Evolutionary conservation across 2,888 invertebrate species (phyloP), one percentile per base, ranked within the genome.

Genomic region (Acanthosepion esculentum): DNA sequence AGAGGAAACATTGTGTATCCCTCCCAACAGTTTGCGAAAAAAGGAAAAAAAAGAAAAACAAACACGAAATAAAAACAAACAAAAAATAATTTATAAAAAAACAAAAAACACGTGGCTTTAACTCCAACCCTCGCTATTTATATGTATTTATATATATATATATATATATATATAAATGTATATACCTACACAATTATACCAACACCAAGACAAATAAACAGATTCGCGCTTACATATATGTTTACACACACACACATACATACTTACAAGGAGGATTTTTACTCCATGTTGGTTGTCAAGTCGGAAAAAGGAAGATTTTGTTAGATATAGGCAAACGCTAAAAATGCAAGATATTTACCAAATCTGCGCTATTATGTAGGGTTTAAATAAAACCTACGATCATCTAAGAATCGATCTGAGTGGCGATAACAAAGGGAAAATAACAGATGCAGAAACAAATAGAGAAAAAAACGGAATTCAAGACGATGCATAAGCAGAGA

Each of bases 251-350:
- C 15, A 12, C 8, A 50, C 50, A n/a, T n/a, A 50, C 50, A 50
- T 23, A 59, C 18, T 18, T 55, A 55, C 55, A 55, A 55, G 33
- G n/a, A n/a, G 15, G 78, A 33, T 78, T n/a, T 78, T 78, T 78
- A n/a, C 78, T 78, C 78, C 78, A 78, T 78, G 78, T 78, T 78
- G 78, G 78, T n/a, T n/a, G 78, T 78, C 78, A 33, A 78, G 78
- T n/a, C n/a, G 78, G 41, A 33, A 78, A 78, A 78, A 78, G 78
- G 78, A 78, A 33, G n/a, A 78, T 5, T 78, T 18, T 33, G 78
- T 12, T 78, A n/a, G 33, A 33, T 12, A 33, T n/a, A 78, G 78
- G 12, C n/a, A 12, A 78, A 15, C 33, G 23, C 33, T 78, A 78
- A 78, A 78, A 78, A 33, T 33, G 78, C 78, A 10, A 33, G 7